phyloP scores from a whole-genome alignment of 2,113 vertebrate genomes.

The Seriola dumerili region DNA sequence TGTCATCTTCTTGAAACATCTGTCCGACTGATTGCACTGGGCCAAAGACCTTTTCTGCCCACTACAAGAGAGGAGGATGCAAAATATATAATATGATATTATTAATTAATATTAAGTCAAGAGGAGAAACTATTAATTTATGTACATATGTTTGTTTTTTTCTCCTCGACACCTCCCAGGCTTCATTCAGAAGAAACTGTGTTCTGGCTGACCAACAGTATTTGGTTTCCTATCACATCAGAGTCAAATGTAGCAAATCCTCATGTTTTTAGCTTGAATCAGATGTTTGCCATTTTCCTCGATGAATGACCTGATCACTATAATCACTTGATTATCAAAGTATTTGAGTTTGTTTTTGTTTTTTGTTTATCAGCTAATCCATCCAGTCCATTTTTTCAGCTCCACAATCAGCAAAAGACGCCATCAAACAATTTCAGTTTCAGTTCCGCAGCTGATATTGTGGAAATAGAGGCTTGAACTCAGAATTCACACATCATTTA shows the following conservation, averaged over 20 bases:
- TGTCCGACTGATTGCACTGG: not conserved
- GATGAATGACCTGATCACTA: not conserved
- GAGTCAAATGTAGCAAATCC: not conserved
- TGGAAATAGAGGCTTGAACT: slow-evolving; percentile 38
- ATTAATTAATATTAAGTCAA: not conserved
- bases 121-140: not conserved
- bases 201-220: not conserved
- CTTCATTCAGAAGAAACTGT: too few relatives aligned
- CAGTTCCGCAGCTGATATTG: slow-evolving; percentile 25
- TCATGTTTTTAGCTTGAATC: not conserved
- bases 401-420: slow-evolving; percentile 8
- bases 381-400: not conserved
- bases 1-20: not conserved
- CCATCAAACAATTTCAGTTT: not conserved
- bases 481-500: slow-evolving; percentile 45
- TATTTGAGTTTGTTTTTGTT: too few relatives aligned
- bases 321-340: not conserved
- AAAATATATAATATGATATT: not conserved
- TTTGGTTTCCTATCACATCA: not conserved
- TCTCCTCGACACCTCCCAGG: too few relatives aligned
- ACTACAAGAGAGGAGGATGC: not conserved
- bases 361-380: not conserved
- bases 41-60: not conserved
- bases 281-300: not conserved
- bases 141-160: not conserved